These are phyloP conservation scores for Larimichthys crocea DNA, from an alignment of 2,113 vertebrate species.

Conservation along the genomic window DNA sequence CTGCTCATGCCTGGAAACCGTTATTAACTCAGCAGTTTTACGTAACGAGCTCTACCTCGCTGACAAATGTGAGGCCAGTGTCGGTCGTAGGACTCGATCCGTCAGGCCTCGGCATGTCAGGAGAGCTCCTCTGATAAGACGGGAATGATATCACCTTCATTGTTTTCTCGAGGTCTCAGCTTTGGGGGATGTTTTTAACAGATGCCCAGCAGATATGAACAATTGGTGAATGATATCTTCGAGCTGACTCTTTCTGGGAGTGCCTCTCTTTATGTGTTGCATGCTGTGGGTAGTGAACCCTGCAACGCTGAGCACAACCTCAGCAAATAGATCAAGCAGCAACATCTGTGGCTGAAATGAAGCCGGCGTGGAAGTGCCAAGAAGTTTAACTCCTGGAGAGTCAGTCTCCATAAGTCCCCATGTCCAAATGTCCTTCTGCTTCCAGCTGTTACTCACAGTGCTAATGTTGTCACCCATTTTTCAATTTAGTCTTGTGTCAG, in stretches of 20 bases:
- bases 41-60: not conserved
- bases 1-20: slow-evolving; percentile 3
- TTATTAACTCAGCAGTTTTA: not conserved
- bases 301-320: not conserved
- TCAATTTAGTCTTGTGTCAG: too few relatives aligned
- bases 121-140: not conserved
- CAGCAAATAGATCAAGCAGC: too few relatives aligned
- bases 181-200: slow-evolving; percentile 47
- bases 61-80: too few relatives aligned
- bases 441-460: not conserved
- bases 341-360: too few relatives aligned
- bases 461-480: too few relatives aligned
- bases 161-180: not conserved
- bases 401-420: too few relatives aligned
- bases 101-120: slow-evolving; percentile 33
- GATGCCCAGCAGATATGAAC: slow-evolving; percentile 29
- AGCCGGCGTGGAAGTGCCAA: too few relatives aligned
- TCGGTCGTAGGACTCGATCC: not conserved
- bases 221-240: not conserved
- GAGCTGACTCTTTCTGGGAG: not conserved
- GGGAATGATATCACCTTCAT: slow-evolving; percentile 5
- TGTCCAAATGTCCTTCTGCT: too few relatives aligned
- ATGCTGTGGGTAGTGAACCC: not conserved
- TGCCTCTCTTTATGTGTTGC: not conserved
- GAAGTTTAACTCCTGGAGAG: too few relatives aligned